Percentiles rank a stretch among this genome's conserved stretches.
These are phyloP conservation scores for Phyllostomus discolor DNA, from an alignment of 2,113 vertebrate genomes.

Conservation along the genomic window DNA sequence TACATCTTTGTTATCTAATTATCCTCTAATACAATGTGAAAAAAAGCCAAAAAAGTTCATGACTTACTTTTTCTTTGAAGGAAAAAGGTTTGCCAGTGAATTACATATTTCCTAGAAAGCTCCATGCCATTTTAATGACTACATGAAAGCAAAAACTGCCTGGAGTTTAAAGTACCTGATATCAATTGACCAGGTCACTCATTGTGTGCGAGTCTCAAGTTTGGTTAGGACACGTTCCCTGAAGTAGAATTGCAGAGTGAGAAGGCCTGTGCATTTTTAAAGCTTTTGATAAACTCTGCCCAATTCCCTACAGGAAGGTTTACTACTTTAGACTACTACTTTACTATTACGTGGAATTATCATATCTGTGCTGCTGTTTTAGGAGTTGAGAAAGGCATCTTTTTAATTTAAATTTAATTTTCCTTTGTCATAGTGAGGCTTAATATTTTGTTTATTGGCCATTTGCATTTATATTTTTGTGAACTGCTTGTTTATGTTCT, in stretches of 20 bases:
- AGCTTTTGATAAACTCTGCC: background rate
- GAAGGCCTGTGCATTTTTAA: background rate
- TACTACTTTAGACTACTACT: background rate
- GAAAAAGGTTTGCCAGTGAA: background rate
- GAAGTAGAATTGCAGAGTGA: background rate
- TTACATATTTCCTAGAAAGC: background rate
- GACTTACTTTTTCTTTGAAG: background rate
- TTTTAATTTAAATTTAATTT: slow-evolving; percentile 4
- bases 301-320: background rate
- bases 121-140: background rate
- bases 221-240: background rate
- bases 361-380: background rate
- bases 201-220: background rate
- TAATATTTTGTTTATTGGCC: background rate
- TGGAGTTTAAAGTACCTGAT: background rate
- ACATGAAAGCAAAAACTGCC: background rate
- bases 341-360: background rate
- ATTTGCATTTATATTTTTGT: background rate
- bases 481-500: background rate
- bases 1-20: background rate
- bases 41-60: background rate
- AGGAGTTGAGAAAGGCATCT: background rate
- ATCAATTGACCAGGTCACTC: background rate
- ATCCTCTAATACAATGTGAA: background rate
- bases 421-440: background rate